phyloP scores from a whole-genome alignment of 2,888 invertebrate species.

The Pachymerium ferrugineum region DNA sequence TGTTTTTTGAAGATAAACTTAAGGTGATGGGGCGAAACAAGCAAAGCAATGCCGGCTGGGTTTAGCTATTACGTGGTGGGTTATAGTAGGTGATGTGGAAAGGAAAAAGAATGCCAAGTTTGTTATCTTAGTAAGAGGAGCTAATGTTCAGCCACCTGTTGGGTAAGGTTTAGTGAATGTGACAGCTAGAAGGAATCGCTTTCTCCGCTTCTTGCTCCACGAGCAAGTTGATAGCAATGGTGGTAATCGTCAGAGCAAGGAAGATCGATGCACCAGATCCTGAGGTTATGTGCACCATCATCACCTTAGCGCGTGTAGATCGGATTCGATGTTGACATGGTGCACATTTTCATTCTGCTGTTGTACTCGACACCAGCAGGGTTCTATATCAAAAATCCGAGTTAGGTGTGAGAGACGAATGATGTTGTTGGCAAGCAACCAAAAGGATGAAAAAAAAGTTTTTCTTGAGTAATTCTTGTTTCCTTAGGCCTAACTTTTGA shows the following conservation, averaged over 20 bases:
- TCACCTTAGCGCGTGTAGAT: constrained; percentile 8
- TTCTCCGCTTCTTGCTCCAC: constrained; percentile 1
- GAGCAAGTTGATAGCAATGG: constrained; percentile 8
- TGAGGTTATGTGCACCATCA: constrained; percentile 6
- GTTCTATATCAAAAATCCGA: neutral
- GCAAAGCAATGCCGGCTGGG: neutral
- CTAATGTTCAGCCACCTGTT: neutral
- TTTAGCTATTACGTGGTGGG: neutral
- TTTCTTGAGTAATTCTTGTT: neutral
- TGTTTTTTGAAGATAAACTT: too few relatives aligned
- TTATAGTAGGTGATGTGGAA: neutral
- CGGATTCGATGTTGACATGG: neutral
- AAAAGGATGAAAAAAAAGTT: too few relatives aligned
- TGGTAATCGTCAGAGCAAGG: neutral
- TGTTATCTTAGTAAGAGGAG: neutral
- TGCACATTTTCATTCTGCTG: constrained; percentile 13
- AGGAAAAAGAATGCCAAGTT: neutral
- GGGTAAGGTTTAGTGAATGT: constrained; percentile 2
- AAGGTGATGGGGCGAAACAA: too few relatives aligned
- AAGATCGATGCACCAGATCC: constrained; percentile 8
- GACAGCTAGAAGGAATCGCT: neutral
- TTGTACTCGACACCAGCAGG: neutral
- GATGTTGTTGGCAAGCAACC: neutral
- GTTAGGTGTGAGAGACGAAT: neutral
- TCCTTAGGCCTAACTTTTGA: neutral